A percentile compares a stretch with the other conserved stretches of the same genome.
Conservation (phyloP, 2,113 vertebrate species). For the Oncorhynchus nerka region DNA sequence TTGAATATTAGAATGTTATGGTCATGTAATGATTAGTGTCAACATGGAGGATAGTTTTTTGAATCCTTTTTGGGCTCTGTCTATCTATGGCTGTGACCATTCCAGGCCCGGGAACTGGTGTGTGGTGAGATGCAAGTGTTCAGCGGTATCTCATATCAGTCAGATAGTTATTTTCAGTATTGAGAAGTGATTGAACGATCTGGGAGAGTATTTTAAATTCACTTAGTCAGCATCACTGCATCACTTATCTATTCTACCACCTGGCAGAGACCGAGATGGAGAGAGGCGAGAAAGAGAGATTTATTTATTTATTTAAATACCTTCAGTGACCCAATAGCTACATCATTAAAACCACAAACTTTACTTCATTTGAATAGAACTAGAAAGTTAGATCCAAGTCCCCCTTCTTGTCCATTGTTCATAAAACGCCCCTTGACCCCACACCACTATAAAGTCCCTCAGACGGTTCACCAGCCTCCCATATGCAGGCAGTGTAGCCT, state of each 20-base stretch:
- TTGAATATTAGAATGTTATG: not conserved
- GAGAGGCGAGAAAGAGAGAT: not conserved
- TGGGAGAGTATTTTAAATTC: conserved; percentile 52
- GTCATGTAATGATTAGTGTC: not conserved
- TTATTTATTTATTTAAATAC: too few species aligned
- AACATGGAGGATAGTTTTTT: not conserved
- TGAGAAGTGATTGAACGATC: conserved; percentile 57
- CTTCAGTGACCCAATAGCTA: conserved; percentile 5
- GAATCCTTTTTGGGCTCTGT: not conserved
- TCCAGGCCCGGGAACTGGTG: not conserved
- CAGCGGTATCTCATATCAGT: conserved; percentile 44
- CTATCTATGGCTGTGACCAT: not conserved
- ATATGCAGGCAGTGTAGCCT: too few species aligned
- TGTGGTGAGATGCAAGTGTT: conserved; percentile 41
- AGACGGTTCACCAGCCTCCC: too few species aligned
- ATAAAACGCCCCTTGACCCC: too few species aligned
- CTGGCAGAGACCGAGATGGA: conserved; percentile 36
- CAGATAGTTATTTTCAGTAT: conserved; percentile 4
- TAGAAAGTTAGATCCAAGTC: too few species aligned
- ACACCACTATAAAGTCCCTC: too few species aligned
- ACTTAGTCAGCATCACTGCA: conserved; percentile 61
- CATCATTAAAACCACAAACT: too few species aligned
- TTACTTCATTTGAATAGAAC: too few species aligned
- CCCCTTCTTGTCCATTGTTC: too few species aligned
- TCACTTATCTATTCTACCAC: conserved; percentile 55